A percentile compares a stretch with the other conserved stretches of the same genome.
Conservation (phyloP, 2,797 vertebrate species). For the Adrianichthys oophorus region DNA sequence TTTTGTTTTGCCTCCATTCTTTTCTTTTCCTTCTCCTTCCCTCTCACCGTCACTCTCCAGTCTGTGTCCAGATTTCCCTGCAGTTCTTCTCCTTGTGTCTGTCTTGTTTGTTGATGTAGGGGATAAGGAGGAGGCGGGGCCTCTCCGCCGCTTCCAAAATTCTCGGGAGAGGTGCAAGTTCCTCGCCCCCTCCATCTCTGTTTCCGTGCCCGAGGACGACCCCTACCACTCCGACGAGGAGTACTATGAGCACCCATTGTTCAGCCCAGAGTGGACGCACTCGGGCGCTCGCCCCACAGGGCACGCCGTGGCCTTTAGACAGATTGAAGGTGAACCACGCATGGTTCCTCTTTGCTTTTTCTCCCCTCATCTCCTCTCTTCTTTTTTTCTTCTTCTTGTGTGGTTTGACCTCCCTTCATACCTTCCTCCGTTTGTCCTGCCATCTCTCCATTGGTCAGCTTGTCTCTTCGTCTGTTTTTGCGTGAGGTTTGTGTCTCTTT, state of each 20-base stretch:
- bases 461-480: constrained; percentile 57
- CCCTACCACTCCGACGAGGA: constrained; percentile 93
- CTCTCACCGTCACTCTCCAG: constrained; percentile 49
- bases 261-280: constrained; percentile 92
- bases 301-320: constrained; percentile 89
- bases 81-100: constrained; percentile 91
- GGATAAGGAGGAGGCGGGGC: constrained; percentile 92
- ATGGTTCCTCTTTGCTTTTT: constrained; percentile 84
- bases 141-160: constrained; percentile 85
- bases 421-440: constrained; percentile 43
- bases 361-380: constrained; percentile 45
- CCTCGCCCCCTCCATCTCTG: constrained; percentile 93
- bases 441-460: constrained; percentile 54
- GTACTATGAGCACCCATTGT: constrained; percentile 95
- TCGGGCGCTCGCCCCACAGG: constrained; percentile 84
- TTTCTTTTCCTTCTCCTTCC: constrained; percentile 19
- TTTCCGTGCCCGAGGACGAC: constrained; percentile 93
- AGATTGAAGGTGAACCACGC: constrained; percentile 93
- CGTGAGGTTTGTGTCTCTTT: constrained; percentile 60
- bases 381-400: constrained; percentile 54
- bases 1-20: constrained; percentile 20
- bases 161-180: constrained; percentile 86
- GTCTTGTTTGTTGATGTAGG: constrained; percentile 92
- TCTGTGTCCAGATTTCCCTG: constrained; percentile 85
- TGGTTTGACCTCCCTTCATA: constrained; percentile 67